A percentile compares a stretch with the other conserved stretches of the same genome.
Conservation (phyloP, 1,140 invertebrate genomes). For the Anoplophora glabripennis region DNA sequence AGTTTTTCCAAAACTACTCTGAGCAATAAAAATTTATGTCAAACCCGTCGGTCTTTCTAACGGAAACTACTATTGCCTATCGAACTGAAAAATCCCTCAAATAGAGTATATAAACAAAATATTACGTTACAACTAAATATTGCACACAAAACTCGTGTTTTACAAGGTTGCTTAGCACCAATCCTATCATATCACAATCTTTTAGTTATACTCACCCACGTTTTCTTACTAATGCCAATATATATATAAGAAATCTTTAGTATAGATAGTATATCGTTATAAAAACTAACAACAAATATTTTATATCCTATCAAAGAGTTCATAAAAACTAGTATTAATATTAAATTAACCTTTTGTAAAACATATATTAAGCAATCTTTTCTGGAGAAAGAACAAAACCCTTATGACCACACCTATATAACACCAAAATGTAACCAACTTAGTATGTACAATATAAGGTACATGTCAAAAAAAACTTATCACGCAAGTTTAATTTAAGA, state of each 20-base stretch:
- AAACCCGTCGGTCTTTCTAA: no score
- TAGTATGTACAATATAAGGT: constrained; percentile 28
- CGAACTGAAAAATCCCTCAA: no score
- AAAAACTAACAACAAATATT: constrained; percentile 38
- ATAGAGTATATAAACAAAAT: constrained; percentile 17
- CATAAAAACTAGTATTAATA: constrained; percentile 22
- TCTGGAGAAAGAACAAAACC: constrained; percentile 22
- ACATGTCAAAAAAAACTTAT: constrained; percentile 27
- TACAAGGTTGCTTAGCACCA: constrained; percentile 46
- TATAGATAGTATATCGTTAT: constrained; percentile 38
- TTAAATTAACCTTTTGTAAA: constrained; percentile 31
- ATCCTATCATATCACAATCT: constrained; percentile 45
- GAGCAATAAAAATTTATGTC: no score
- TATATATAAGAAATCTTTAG: constrained; percentile 32
- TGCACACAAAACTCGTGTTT: constrained; percentile 35
- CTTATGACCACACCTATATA: constrained; percentile 34
- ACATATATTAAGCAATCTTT: constrained; percentile 30
- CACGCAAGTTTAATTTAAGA: constrained; percentile 18
- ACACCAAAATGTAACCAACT: constrained; percentile 31
- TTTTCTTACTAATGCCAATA: constrained; percentile 36
- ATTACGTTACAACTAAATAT: constrained; percentile 37
- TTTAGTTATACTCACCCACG: constrained; percentile 33
- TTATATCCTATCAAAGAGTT: constrained; percentile 11
- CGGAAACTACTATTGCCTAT: no score
- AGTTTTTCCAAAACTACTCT: no score